A percentile compares a stretch with the other conserved stretches of the same genome.
Evolutionary conservation across 2,888 invertebrate species (phyloP).

Genomic region (Ecliptopera silaceata): DNA sequence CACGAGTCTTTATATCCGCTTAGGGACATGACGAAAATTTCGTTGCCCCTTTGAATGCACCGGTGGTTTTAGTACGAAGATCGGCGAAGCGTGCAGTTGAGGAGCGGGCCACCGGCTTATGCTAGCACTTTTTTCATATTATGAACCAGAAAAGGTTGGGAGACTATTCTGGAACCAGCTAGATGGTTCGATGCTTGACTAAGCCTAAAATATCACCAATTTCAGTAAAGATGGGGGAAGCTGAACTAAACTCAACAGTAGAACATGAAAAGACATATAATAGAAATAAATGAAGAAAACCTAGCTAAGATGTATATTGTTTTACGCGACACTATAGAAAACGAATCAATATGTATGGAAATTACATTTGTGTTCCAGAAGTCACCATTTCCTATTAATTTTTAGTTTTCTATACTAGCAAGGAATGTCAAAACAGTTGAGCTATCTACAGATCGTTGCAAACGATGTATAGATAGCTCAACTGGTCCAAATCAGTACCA

Average conservation of each 20-base stretch:
- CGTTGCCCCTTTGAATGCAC: slow-evolving; percentile 30
- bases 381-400: too few relatives aligned
- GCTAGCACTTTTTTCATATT: slow-evolving; percentile 8
- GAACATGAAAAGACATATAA: neutral
- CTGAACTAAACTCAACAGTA: too few relatives aligned
- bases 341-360: too few relatives aligned
- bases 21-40: slow-evolving; percentile 27
- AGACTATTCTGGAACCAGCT: neutral
- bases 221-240: neutral
- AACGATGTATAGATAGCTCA: too few relatives aligned
- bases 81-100: slow-evolving; percentile 22
- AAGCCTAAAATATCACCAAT: neutral
- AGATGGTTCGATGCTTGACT: neutral
- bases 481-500: too few relatives aligned
- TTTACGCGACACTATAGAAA: too few relatives aligned
- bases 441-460: too few relatives aligned
- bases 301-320: too few relatives aligned
- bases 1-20: slow-evolving; percentile 22
- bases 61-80: slow-evolving; percentile 26
- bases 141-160: neutral
- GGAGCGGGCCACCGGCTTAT: slow-evolving; percentile 16
- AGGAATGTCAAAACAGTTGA: too few relatives aligned
- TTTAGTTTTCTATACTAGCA: too few relatives aligned
- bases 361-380: too few relatives aligned
- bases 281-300: neutral